Evolutionary conservation across 2,888 invertebrate species (phyloP), one percentile per base, ranked within the genome.

Genomic region (Autographa gamma): DNA sequence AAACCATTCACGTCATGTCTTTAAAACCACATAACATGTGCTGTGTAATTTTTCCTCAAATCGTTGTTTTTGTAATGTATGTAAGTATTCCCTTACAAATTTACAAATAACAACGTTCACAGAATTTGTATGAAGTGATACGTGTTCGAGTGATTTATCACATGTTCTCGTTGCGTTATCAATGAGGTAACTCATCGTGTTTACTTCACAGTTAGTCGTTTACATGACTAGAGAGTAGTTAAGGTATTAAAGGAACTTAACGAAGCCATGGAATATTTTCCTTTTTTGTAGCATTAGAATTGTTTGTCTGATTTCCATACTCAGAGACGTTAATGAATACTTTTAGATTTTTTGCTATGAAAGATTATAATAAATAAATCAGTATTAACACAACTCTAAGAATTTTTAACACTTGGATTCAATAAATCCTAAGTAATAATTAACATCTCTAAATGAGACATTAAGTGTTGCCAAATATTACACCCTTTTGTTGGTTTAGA

Each of bases 211-310:
- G 59, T 71, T 72, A 71, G 79, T 73, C 71, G 70, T 66, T 61
- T 67, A 74, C 63, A 68, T 83, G 84, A 81, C 84, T 81, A 81
- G 81, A 81, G 41, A 79, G 32, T 79, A 67, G 68, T 67, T 80
- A 73, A 63, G 68, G 38, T 63, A 59, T 56, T 25, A 0, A 56
- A 0, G 25, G 19, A 25, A 56, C 11, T 25, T n/a, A 1, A n/a
- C n/a, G n/a, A 48, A n/a, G n/a, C 48, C 8, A 48, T 48, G 7
- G n/a, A 48, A 48, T n/a, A n/a, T n/a, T 14, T 16, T 25, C 25
- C 2, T 16, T 5, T 5, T 43, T 14, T 16, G 0, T 16, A 16
- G 14, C 6, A 43, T 43, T 14, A 43, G 16, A 16, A 9, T 34
- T 6, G 9, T 34, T 34, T 34, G 34, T 34, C 34, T 34, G 6